phyloP scores from a whole-genome alignment of 2,797 vertebrate genomes.

The Parauchenoglanis ngamensis region DNA sequence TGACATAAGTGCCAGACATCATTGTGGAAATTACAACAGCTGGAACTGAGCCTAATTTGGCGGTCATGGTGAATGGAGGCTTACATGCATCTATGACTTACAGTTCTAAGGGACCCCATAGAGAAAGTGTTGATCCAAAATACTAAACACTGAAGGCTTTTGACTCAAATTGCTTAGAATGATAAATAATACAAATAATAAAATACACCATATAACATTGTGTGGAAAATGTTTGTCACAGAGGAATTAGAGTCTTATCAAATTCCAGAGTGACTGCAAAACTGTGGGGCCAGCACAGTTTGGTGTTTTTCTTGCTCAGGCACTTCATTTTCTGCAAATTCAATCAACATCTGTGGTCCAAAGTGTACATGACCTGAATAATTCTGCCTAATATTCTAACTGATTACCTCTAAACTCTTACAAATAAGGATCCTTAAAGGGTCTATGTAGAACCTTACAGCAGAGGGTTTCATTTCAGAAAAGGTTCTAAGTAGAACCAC shows the following conservation, averaged over 20 bases:
- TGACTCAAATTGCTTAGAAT: neutral
- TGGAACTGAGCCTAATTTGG: conserved; percentile 28
- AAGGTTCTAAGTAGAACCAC: neutral
- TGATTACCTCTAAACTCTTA: neutral
- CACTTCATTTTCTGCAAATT: neutral
- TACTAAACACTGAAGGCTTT: conserved; percentile 8
- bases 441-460: neutral
- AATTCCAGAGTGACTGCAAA: neutral
- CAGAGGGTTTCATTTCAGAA: neutral
- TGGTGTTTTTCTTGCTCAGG: neutral
- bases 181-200: neutral
- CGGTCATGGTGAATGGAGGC: conserved; percentile 8
- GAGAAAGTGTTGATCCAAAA: conserved; percentile 28
- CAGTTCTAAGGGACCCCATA: neutral
- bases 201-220: neutral
- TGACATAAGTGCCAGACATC: neutral
- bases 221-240: neutral
- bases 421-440: neutral
- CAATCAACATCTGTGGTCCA: neutral
- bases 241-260: neutral
- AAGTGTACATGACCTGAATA: neutral
- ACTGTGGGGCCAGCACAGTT: neutral
- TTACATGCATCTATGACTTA: neutral
- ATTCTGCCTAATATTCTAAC: neutral
- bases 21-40: conserved; percentile 20